Evolutionary conservation across 1,140 invertebrate species (phyloP).

Genomic region (Drosophila erecta): DNA sequence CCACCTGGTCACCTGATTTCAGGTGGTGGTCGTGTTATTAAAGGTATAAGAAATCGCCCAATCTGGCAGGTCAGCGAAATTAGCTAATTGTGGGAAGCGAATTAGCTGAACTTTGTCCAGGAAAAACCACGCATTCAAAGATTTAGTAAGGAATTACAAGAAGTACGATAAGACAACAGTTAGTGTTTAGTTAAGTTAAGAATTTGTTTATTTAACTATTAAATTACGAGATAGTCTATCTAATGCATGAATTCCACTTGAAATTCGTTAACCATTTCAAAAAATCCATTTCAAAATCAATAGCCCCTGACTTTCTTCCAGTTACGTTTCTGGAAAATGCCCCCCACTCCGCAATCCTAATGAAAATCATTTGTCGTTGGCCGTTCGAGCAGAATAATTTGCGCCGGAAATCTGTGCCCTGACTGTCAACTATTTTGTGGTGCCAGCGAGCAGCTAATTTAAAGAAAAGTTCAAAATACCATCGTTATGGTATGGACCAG

Average conservation of each 20-base stretch:
- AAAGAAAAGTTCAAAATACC: conserved; percentile 21
- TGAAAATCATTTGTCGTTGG: conserved; percentile 63
- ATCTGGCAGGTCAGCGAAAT: not conserved
- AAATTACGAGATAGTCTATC: no score
- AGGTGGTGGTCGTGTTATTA: not conserved
- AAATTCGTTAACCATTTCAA: no score
- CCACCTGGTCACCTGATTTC: conserved; percentile 12
- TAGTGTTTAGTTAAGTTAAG: no score
- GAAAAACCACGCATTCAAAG: no score
- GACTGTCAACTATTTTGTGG: conserved; percentile 4
- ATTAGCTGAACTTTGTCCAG: no score
- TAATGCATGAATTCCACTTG: no score
- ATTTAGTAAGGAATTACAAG: no score
- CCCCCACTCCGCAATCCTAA: conserved; percentile 16
- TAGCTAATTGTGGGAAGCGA: not conserved
- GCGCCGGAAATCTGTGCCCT: conserved; percentile 23
- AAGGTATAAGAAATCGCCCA: not conserved
- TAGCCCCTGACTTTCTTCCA: not conserved
- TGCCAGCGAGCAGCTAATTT: conserved; percentile 42
- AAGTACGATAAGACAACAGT: no score
- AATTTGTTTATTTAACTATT: no score
- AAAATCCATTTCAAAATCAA: not conserved
- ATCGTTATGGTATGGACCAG: not conserved
- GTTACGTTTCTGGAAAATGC: not conserved
- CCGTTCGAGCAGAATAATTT: conserved; percentile 61